Base-by-base conservation (phyloP, 2,888 invertebrate genomes). In the Ptychoptera albimana region DNA sequence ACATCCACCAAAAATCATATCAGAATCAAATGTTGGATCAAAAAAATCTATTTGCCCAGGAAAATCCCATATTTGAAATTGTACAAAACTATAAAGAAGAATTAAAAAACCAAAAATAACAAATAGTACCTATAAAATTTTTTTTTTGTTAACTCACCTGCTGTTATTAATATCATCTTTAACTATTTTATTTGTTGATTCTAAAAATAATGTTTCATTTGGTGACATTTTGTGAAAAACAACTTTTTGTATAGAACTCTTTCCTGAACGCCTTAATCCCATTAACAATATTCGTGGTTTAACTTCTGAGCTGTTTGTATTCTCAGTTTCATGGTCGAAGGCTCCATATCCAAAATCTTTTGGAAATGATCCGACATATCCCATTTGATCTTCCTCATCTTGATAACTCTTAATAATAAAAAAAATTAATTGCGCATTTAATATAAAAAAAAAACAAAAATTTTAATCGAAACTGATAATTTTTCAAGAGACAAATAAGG, bases 211-310 rank as follows among this genome's bases (percentile, higher is more conserved):
- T 1, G 98, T 99, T 69, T 99, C 98, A 69, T 97, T 98, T 2
- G 98, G 98, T 2, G 97, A 94, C 92, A 99, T 98, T 71, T 99
- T 99, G 65, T 98, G 97, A 63, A 99, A 99, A n/a, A 99, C 98
- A 5, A 99, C 98, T 73, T 98, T 97, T 62, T 96, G 93, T 58
- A 98, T 98, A 1, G 97, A 98, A 43, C 97, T 96, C 66, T 98
- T 98, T 40, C 98, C 98, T 57, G 96, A 96, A 63, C 97, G 82
- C 61, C 93, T 73, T 12, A 94, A 71, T 3, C 96, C 96, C 94
- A 96, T 94, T 16, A 96, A 68, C 32, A 96, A 70, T 57, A 96
- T 94, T 53, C 92, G 75, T 39, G 96, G 94, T 62, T 93, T 94
- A 53, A 61, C 56, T 39, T 64, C 64, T 37, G 72, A 65, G 52